Conservation (phyloP, 2,888 invertebrate genomes). For the Ennomos erosarius region DNA sequence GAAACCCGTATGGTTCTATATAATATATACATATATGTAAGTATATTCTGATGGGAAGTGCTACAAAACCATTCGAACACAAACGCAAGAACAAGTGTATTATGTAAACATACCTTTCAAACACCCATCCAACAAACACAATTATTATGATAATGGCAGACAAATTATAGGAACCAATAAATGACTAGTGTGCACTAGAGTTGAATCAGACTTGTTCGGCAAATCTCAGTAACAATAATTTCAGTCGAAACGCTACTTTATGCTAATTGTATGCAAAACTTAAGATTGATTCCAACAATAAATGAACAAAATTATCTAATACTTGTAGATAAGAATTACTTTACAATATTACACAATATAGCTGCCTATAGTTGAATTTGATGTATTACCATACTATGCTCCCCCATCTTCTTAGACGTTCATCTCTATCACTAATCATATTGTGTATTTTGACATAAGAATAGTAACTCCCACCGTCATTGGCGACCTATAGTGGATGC, state of each 20-base stretch:
- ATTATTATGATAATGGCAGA: constrained; percentile 12
- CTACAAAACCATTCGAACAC: too few relatives aligned
- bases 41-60: too few relatives aligned
- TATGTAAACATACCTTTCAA: too few relatives aligned
- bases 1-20: too few relatives aligned
- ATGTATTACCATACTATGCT: constrained; percentile 56
- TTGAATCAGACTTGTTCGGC: constrained; percentile 69
- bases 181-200: constrained; percentile 54
- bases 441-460: constrained; percentile 31
- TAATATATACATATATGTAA: too few relatives aligned
- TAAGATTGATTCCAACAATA: constrained; percentile 29
- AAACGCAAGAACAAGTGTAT: too few relatives aligned
- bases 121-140: neutral
- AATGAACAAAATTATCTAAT: constrained; percentile 37
- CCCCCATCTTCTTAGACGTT: constrained; percentile 43
- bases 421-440: constrained; percentile 25
- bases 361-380: constrained; percentile 75
- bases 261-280: constrained; percentile 47
- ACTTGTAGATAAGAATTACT: constrained; percentile 42
- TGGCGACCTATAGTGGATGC: constrained; percentile 5
- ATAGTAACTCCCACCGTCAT: constrained; percentile 36
- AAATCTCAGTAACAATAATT: constrained; percentile 58
- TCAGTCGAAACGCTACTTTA: constrained; percentile 68
- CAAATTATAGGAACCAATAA: constrained; percentile 45
- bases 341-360: constrained; percentile 62